Base-by-base conservation (phyloP, 2,797 vertebrate genomes). In the Rhabdophis nuchalis region DNA sequence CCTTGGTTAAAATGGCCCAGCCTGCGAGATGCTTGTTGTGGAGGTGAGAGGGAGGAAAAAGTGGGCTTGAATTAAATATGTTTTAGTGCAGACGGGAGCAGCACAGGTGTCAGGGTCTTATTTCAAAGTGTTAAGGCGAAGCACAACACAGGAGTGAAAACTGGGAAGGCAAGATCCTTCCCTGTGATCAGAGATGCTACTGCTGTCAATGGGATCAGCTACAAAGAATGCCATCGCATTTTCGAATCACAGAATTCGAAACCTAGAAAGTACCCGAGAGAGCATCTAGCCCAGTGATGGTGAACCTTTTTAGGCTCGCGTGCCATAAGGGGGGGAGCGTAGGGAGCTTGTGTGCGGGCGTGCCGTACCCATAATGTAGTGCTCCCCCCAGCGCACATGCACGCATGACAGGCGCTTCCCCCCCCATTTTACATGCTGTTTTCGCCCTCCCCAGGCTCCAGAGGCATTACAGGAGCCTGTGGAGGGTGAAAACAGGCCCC, bases 1-100 rank as follows among this genome's bases (percentile, higher is more conserved):
- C 86, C 92, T 97, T 97, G 95, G 96, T 96, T 96, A 96, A 97
- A 97, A 97, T 90, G 93, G 94, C 96, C 96, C 92, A 95, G 91
- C 93, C 68, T 86, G 86, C 95, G 96, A 97, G 97, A 92, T 95
- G 95, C 95, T 96, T 97, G 96, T 95, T 94, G 95, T 96, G 93
- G 95, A 93, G 0, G 3, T 4, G 88, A 23, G 16, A 3, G n/a
- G 10, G 23, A 50, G 7, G 95, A 92, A 96, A 93, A 94, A 95
- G 86, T 68, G 92, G 10, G 50, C 93, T 97, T 96, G 97, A 97
- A 97, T 97, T 95, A 97, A 95, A 93, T 52, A 29, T 23, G 82
- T 94, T 96, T 90, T 60, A 50, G 16, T 94, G 94, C 90, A 96
- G 95, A 95, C 93, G 32, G 0, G 0, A 96, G 1, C 91, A 93